phyloP scores from a whole-genome alignment of 2,888 invertebrate genomes.

The Melipona beecheii region DNA sequence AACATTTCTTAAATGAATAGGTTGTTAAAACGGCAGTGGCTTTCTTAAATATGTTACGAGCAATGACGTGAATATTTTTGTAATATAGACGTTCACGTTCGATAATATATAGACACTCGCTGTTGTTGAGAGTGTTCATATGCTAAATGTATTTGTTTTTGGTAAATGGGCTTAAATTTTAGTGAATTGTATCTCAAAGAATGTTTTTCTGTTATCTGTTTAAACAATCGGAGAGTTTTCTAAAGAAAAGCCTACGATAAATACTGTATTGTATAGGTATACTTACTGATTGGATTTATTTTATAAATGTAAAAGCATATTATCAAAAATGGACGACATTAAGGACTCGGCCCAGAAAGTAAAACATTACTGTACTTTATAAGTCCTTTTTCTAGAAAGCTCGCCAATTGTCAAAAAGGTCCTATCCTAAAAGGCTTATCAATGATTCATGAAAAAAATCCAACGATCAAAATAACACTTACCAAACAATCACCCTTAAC shows the following conservation, averaged over 20 bases:
- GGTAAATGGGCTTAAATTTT: neutral
- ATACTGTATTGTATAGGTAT: neutral
- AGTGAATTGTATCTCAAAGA: neutral
- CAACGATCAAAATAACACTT: neutral
- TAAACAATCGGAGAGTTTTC: neutral
- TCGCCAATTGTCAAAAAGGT: no score
- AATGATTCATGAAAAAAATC: neutral
- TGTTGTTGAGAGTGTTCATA: neutral
- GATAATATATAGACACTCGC: neutral
- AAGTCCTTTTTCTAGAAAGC: no score
- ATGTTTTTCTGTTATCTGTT: neutral
- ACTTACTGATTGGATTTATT: neutral
- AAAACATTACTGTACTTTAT: no score
- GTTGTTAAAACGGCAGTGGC: conserved; percentile 65
- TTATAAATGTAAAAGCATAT: neutral
- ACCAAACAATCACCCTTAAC: neutral
- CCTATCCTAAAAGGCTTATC: no score
- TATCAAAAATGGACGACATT: no score
- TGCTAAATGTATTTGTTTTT: neutral
- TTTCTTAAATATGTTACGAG: conserved; percentile 68
- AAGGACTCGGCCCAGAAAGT: no score
- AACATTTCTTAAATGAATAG: conserved; percentile 23
- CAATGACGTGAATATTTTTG: conserved; percentile 35
- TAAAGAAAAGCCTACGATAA: neutral
- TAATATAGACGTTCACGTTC: neutral